Conservation (phyloP, 2,113 vertebrate genomes). For the Leiothrix lutea region DNA sequence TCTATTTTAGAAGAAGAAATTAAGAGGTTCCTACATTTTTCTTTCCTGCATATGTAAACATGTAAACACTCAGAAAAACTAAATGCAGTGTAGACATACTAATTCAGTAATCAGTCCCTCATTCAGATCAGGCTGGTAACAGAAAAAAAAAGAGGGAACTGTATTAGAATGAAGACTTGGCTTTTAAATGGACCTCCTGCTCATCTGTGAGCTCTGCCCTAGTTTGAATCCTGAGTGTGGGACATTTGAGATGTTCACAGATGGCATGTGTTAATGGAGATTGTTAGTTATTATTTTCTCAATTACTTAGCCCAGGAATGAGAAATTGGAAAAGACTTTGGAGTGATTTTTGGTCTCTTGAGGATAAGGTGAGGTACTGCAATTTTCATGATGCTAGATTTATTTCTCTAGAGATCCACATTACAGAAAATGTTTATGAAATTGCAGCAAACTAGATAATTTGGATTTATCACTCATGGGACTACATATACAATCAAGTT, state of each 20-base stretch:
- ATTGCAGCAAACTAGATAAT: not conserved
- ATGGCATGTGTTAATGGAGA: not conserved
- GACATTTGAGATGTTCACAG: not conserved
- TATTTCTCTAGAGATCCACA: not conserved
- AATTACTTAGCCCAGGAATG: not conserved
- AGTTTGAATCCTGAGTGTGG: not conserved
- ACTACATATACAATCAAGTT: not conserved
- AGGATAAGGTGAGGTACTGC: not conserved
- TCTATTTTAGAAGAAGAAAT: not conserved
- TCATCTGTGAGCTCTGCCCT: not conserved
- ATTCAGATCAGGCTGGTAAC: not conserved
- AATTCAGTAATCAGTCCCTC: not conserved
- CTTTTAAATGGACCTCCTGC: fast-evolving
- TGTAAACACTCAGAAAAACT: not conserved
- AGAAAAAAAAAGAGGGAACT: not conserved
- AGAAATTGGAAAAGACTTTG: not conserved
- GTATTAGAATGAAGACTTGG: not conserved
- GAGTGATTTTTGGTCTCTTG: not conserved
- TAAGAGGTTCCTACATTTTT: not conserved
- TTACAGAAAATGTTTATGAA: not conserved
- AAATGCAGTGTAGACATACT: not conserved
- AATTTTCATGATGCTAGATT: not conserved
- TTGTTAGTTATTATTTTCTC: not conserved
- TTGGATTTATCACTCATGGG: not conserved
- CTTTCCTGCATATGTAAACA: not conserved